A percentile compares a stretch with the other conserved stretches of the same genome.
These are phyloP conservation scores for Eptatretus atami DNA, from an alignment of 2,797 vertebrate species.

Conservation along the genomic window DNA sequence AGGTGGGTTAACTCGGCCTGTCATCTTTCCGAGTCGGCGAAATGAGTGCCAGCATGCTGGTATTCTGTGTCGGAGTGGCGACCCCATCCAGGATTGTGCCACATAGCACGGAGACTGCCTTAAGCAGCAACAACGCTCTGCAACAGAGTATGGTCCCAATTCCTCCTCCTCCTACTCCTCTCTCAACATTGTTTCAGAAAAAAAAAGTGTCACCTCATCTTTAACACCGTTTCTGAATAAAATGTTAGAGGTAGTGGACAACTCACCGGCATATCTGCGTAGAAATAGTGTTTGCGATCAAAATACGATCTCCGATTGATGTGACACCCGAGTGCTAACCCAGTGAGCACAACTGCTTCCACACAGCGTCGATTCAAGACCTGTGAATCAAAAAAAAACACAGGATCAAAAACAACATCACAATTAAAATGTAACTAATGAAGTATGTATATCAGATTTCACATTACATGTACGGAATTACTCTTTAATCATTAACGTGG, in stretches of 20 bases:
- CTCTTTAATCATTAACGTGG: background rate
- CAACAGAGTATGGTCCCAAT: too few relatives aligned
- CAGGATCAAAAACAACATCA: constrained; percentile 2
- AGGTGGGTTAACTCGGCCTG: too few relatives aligned
- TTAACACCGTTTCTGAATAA: constrained; percentile 1
- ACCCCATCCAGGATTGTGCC: too few relatives aligned
- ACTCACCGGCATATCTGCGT: constrained; percentile 89
- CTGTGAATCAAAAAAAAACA: constrained; percentile 30
- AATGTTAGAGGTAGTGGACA: background rate
- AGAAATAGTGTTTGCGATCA: constrained; percentile 98
- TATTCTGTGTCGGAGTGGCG: too few relatives aligned
- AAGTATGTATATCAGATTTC: background rate
- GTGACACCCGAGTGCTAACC: constrained; percentile 48
- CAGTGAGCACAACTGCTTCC: constrained; percentile 74
- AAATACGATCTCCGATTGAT: constrained; percentile 79
- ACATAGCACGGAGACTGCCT: too few relatives aligned
- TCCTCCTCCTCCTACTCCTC: too few relatives aligned
- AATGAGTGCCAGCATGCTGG: too few relatives aligned
- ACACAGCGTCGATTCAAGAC: constrained; percentile 74
- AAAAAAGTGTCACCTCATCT: background rate
- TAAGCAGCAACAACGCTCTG: too few relatives aligned
- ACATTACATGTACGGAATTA: constrained; percentile 4
- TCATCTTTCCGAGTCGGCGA: too few relatives aligned
- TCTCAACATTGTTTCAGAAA: background rate
- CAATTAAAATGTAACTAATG: background rate